phyloP scores from a whole-genome alignment of 2,888 invertebrate genomes.

The Nomada fucata region DNA sequence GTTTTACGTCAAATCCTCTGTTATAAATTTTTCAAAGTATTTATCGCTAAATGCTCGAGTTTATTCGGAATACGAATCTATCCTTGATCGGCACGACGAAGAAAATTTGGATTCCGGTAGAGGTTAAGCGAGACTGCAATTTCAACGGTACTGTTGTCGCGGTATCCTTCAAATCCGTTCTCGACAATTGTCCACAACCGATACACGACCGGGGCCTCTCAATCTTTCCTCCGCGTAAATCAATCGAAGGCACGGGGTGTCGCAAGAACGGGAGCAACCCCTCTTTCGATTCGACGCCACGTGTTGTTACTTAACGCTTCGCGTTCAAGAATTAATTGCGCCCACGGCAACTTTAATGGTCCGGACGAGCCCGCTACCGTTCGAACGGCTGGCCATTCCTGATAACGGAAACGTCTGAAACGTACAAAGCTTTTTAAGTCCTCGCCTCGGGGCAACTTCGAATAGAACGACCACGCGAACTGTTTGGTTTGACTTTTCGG shows the following conservation, averaged over 20 bases:
- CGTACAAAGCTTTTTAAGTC: slow-evolving; percentile 57
- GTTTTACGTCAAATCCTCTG: no score
- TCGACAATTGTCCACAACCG: not conserved
- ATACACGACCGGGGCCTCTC: no score
- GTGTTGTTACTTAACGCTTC: not conserved
- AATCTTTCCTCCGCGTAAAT: not conserved
- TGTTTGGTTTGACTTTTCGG: slow-evolving; percentile 31
- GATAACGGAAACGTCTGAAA: slow-evolving; percentile 50
- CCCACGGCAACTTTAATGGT: slow-evolving; percentile 38
- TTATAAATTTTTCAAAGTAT: no score
- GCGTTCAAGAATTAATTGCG: slow-evolving; percentile 44
- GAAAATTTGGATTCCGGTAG: no score
- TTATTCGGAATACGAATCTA: no score
- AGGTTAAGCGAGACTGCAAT: no score
- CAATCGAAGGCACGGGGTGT: not conserved
- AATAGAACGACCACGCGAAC: slow-evolving; percentile 35
- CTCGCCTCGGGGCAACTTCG: slow-evolving; percentile 30
- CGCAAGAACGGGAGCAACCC: no score
- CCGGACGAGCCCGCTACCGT: slow-evolving; percentile 28
- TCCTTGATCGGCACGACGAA: no score
- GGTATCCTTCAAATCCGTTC: not conserved
- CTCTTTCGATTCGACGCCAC: slow-evolving; percentile 4
- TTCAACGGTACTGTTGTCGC: no score
- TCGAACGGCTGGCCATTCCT: slow-evolving; percentile 47
- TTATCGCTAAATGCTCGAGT: no score